Percentiles rank a stretch among this genome's conserved stretches.
Conservation (phyloP, 2,888 invertebrate genomes). For the Brachylomia viminalis region DNA sequence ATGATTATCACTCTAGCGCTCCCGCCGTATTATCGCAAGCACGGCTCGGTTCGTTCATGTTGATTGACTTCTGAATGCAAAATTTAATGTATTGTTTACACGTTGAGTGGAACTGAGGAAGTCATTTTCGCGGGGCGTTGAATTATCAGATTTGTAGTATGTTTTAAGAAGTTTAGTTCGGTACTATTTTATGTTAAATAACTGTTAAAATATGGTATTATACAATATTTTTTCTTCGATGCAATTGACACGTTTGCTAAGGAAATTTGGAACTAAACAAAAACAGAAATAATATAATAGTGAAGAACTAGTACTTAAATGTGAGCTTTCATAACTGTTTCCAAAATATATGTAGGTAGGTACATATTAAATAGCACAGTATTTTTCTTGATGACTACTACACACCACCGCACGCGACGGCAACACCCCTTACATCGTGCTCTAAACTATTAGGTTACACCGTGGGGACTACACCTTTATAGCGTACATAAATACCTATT, state of each 20-base stretch:
- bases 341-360: too few relatives aligned
- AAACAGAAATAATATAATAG: neutral
- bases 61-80: conserved; percentile 72
- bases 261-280: neutral
- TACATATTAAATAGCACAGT: conserved; percentile 10
- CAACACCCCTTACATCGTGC: neutral
- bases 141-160: neutral
- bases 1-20: conserved; percentile 86
- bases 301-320: neutral
- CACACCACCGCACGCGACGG: conserved; percentile 16
- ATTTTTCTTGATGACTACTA: neutral
- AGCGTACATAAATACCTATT: neutral
- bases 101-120: conserved; percentile 26
- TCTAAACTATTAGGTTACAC: conserved; percentile 33
- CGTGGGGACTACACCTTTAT: conserved; percentile 3
- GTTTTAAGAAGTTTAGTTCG: neutral
- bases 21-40: conserved; percentile 80
- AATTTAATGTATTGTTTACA: conserved; percentile 65
- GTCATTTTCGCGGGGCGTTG: conserved; percentile 1
- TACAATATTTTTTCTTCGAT: neutral
- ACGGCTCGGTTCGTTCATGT: conserved; percentile 79
- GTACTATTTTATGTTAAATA: neutral
- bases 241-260: neutral
- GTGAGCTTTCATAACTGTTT: neutral
- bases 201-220: neutral